Base-by-base conservation (phyloP, 2,797 vertebrate species). In the Gymnoscopelus microlampas region DNA sequence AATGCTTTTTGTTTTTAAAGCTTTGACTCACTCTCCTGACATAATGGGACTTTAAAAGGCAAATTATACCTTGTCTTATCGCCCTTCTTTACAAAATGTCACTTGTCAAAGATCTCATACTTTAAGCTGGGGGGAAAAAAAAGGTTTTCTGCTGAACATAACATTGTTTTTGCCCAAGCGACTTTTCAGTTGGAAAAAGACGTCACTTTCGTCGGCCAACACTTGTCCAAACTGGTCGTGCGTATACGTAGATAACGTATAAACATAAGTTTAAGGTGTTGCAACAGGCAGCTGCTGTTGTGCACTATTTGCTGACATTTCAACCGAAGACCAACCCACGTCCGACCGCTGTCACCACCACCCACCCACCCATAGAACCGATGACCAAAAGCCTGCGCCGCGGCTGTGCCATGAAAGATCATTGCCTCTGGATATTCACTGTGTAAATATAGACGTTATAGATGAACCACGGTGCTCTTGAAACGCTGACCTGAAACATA, bases 251-350 rank as follows among this genome's bases (percentile, higher is more conserved):
- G 19, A 19, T 19, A 19, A 19, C 19, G 19, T 19, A 19, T 19
- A 19, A 19, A 19, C 19, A 19, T 19, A 19, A 19, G 19, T 29
- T 29, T 47, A 10, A 76, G 50, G 57, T 73, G 56, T 78, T 66
- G 61, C 68, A 71, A 72, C 53, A 58, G 85, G 84, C 83, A 84
- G 82, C 85, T 87, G 75, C 71, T 59, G 56, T 61, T 35, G 77
- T 72, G 72, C 70, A 80, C 68, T 80, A 66, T 76, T 73, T 80
- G 55, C 70, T 2, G 1, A 70, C 53, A 58, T 55, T 71, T 77
- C 66, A 67, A 71, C 24, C 65, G 71, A 32, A 50, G 3, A 70
- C 58, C 58, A 60, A 39, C 49, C 50, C 53, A 29, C 66, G 54
- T 61, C 66, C 66, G 76, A 68, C 70, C 55, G 53, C 14, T 48